Evolutionary conservation across 1,140 invertebrate species (phyloP), one percentile per base, ranked within the genome.

Genomic region (Hyposmocoma kahamanoa): DNA sequence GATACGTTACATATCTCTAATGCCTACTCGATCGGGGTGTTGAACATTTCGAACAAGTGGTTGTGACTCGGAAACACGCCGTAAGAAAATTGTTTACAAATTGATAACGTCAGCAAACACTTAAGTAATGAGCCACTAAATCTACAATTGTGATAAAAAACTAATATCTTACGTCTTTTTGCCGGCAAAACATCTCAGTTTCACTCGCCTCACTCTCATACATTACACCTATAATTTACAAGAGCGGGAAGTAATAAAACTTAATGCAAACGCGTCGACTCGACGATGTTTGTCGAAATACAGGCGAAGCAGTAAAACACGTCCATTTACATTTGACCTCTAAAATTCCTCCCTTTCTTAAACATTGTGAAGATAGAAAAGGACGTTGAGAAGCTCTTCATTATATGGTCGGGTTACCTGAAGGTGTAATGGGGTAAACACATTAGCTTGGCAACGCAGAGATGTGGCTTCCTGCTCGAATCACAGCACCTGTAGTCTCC

Each of bases 201-300:
- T 53, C 47, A 47, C 57, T 62, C 59, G 36, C 46, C 17, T 48
- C 42, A 30, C 59, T 44, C 50, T 62, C 61, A 44, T 68, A 68
- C 71, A 76, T 77, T 68, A 73, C 62, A 70, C 58, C 50, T 69
- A 75, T 74, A 76, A 82, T 79, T 79, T 78, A 74, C 60, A 71
- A 68, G 62, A 67, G 61, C 53, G 57, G 63, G 59, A 75, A 73
- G 74, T 69, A 74, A 80, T 80, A 80, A 83, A 83, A 80, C 69
- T 83, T 80, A 78, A 83, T 72, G 71, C 70, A 74, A 73, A 72
- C 66, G 62, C 62, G 63, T 64, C 59, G 62, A 64, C 55, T 65
- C 47, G 53, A 59, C 60, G 55, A 56, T 77, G 71, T 80, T 79
- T 74, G 68, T 64, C 64, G 73, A 68, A 75, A 70, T 77, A 64